Percentiles rank a stretch among this genome's conserved stretches.
These are phyloP conservation scores for Malaclemys terrapin DNA, from an alignment of 2,113 vertebrate genomes.

Conservation along the genomic window DNA sequence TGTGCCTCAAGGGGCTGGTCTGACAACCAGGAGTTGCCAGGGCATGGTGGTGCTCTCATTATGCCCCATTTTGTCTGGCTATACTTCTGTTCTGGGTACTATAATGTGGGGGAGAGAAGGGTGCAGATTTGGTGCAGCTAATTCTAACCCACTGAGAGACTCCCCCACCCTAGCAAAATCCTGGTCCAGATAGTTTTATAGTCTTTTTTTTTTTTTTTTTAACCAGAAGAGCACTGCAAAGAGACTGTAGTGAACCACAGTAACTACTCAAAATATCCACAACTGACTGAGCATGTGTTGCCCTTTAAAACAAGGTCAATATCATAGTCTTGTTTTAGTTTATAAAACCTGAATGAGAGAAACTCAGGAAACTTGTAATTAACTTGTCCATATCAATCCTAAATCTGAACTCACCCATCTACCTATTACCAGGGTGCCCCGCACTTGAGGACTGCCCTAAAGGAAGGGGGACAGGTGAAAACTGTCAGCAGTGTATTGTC, in stretches of 20 bases:
- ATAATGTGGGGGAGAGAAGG: not conserved
- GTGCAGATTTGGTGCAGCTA: not conserved
- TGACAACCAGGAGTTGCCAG: fast-evolving
- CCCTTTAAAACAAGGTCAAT: not conserved
- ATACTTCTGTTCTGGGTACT: not conserved
- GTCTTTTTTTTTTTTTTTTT: not conserved
- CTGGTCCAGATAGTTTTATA: not conserved
- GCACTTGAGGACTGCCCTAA: not conserved
- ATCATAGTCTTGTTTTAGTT: not conserved
- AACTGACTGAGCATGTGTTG: not conserved
- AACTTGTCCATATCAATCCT: not conserved
- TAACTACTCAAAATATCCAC: not conserved
- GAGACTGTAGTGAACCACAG: not conserved
- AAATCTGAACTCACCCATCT: not conserved
- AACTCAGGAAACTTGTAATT: not conserved
- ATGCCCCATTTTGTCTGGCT: not conserved
- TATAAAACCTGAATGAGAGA: not conserved
- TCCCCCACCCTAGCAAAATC: not conserved
- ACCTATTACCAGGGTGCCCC: not conserved
- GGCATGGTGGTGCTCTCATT: not conserved
- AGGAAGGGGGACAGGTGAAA: not conserved
- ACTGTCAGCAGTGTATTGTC: not conserved
- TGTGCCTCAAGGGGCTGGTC: fast-evolving
- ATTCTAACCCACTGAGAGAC: not conserved
- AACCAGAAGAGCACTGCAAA: not conserved